Conservation (phyloP, 2,113 vertebrate species). For the Pseudopipra pipra region DNA sequence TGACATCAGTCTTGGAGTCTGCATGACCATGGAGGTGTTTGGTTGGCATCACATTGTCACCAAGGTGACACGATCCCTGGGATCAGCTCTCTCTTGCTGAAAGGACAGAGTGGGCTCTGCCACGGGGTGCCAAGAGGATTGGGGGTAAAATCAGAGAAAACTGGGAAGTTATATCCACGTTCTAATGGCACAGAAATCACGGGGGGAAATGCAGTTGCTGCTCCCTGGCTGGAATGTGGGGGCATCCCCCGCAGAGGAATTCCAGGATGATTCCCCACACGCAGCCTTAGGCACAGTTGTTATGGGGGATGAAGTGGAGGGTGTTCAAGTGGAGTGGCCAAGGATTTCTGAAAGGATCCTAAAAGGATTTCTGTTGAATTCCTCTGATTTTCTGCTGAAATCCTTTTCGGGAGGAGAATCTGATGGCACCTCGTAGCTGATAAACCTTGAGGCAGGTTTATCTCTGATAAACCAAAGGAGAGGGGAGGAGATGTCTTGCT, state of each 20-base stretch:
- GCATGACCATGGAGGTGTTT: accelerated
- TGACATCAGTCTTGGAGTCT: neutral
- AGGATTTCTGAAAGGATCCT: too few relatives aligned
- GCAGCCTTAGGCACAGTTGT: neutral
- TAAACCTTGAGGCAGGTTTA: neutral
- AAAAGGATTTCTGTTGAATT: too few relatives aligned
- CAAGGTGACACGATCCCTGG: neutral
- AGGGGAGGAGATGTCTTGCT: neutral
- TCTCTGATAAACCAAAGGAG: neutral
- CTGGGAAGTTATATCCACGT: accelerated
- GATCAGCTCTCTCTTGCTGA: neutral
- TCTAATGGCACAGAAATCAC: accelerated
- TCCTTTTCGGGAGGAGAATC: neutral
- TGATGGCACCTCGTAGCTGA: accelerated
- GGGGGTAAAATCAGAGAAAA: neutral
- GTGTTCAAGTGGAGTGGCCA: neutral
- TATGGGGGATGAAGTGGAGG: neutral
- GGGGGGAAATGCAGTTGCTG: accelerated
- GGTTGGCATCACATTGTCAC: neutral
- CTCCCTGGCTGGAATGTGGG: neutral
- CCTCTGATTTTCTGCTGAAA: neutral
- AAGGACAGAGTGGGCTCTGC: neutral
- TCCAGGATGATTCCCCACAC: accelerated
- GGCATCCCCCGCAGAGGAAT: neutral
- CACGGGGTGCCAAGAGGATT: neutral